Conservation (phyloP, 2,888 invertebrate species). For the Idaea dimidiata region DNA sequence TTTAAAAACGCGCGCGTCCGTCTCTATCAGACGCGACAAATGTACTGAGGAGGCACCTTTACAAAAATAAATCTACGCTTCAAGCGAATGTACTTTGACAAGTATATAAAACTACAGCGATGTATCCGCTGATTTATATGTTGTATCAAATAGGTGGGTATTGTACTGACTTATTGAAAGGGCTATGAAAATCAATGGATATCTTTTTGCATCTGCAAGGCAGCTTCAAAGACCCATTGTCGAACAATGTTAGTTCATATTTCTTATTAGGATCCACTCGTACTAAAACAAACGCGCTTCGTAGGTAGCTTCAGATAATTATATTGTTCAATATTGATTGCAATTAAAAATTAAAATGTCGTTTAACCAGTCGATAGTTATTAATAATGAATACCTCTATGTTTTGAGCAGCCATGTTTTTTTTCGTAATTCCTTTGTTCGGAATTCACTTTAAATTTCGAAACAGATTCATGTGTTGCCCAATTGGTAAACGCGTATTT, state of each 20-base stretch:
- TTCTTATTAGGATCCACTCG: not conserved
- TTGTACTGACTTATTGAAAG: not conserved
- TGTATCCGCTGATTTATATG: conserved; percentile 33
- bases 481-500: not conserved
- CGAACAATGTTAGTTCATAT: not conserved
- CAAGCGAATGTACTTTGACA: conserved; percentile 30
- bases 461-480: not conserved
- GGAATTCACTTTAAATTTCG: conserved; percentile 8
- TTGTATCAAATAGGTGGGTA: not conserved
- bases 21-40: conserved; percentile 52
- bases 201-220: not conserved
- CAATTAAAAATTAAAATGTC: not conserved
- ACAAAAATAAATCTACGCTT: conserved; percentile 47
- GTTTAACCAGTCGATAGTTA: not conserved
- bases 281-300: not conserved
- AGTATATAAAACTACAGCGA: conserved; percentile 22
- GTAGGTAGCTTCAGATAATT: not conserved
- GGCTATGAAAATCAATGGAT: not conserved
- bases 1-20: conserved; percentile 47
- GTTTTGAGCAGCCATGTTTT: not conserved
- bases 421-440: conserved; percentile 1
- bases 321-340: not conserved
- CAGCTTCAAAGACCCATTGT: not conserved
- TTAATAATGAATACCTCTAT: not conserved
- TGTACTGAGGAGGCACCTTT: conserved; percentile 49